A percentile compares a stretch with the other conserved stretches of the same genome.
phyloP scores from a whole-genome alignment of 2,888 invertebrate genomes.

The Bedellia somnulentella region DNA sequence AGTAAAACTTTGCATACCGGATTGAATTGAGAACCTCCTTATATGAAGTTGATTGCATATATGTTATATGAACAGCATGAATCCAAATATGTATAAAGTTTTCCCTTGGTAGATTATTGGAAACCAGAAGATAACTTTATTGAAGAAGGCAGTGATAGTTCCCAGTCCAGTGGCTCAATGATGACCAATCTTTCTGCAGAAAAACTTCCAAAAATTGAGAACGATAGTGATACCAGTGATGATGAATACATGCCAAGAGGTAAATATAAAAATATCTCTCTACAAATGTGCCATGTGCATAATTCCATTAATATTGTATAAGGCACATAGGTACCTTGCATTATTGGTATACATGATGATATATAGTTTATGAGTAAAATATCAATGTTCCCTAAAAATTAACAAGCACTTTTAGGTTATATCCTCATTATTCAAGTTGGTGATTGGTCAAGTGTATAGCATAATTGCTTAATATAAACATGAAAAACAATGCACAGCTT shows the following conservation, averaged over 20 bases:
- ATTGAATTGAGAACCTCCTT: neutral
- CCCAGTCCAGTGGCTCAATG: slow-evolving; percentile 44
- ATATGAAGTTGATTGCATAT: neutral
- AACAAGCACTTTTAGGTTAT: neutral
- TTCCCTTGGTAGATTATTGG: slow-evolving; percentile 32
- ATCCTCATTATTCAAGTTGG: too few relatives aligned
- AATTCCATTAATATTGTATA: too few relatives aligned
- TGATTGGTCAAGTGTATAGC: too few relatives aligned
- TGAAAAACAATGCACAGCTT: too few relatives aligned
- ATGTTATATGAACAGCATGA: neutral
- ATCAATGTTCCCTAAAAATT: neutral
- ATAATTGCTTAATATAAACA: too few relatives aligned
- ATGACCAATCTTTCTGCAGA: slow-evolving; percentile 42
- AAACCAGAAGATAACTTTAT: slow-evolving; percentile 42
- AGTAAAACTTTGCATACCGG: too few relatives aligned
- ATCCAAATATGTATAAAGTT: neutral
- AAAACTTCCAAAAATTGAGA: slow-evolving; percentile 34
- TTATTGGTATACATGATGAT: too few relatives aligned
- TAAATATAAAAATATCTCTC: slow-evolving; percentile 12
- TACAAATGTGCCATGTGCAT: neutral
- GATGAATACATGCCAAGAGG: slow-evolving; percentile 52
- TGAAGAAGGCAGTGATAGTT: slow-evolving; percentile 47
- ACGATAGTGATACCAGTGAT: slow-evolving; percentile 45
- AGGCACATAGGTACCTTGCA: too few relatives aligned
- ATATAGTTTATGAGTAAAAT: too few relatives aligned